Conservation (phyloP, 2,888 invertebrate genomes). For the Pachycephus smyrnensis region DNA sequence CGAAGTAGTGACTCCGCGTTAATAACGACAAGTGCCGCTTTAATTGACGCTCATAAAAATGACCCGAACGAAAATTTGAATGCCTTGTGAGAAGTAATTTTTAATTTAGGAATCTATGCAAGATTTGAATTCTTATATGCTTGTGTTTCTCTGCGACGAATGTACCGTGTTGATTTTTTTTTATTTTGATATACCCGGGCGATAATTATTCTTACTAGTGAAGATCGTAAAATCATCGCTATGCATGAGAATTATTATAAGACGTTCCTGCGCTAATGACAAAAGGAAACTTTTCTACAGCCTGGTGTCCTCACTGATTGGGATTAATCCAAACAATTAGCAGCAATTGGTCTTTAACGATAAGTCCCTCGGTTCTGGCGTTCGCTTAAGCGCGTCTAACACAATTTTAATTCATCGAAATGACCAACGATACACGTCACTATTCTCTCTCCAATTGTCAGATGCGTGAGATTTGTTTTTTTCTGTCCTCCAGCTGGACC, state of each 20-base stretch:
- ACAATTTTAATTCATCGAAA: conserved; percentile 6
- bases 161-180: too few species aligned
- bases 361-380: conserved; percentile 1
- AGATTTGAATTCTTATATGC: neutral
- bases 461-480: neutral
- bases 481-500: neutral
- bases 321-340: conserved; percentile 25
- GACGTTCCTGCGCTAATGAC: neutral
- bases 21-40: neutral
- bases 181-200: neutral
- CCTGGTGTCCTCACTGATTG: conserved; percentile 14
- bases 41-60: neutral
- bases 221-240: neutral
- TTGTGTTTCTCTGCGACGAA: too few species aligned
- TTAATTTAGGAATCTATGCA: neutral
- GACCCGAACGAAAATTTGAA: neutral
- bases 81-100: neutral
- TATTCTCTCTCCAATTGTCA: neutral
- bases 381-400: conserved; percentile 6
- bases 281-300: neutral
- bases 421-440: neutral
- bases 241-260: neutral
- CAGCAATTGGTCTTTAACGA: conserved; percentile 13
- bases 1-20: neutral
- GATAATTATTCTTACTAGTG: neutral